These are phyloP conservation scores for Pungitius pungitius DNA, from an alignment of 2,113 vertebrate genomes.

Conservation along the genomic window DNA sequence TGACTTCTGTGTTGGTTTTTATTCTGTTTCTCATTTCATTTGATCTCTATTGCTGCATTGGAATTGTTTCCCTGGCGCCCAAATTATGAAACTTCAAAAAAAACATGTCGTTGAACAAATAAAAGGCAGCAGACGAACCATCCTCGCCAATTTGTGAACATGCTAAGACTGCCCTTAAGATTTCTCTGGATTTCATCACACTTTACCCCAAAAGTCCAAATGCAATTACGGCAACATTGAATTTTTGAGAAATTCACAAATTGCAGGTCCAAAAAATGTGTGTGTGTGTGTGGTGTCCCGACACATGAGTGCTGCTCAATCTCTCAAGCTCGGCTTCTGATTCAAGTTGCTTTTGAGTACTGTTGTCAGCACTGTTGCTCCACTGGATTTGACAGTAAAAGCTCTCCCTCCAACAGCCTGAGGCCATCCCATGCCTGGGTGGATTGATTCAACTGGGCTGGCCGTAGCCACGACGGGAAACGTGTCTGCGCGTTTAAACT, in stretches of 20 bases:
- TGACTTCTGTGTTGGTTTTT: constrained; percentile 9
- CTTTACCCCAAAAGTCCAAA: constrained; percentile 46
- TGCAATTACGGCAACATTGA: constrained; percentile 44
- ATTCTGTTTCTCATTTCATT: constrained; percentile 21
- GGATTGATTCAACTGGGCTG: constrained; percentile 43
- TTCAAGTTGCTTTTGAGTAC: constrained; percentile 24
- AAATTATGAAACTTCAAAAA: constrained; percentile 58
- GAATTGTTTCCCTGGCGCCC: constrained; percentile 23
- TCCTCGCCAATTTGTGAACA: constrained; percentile 27
- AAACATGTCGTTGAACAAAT: constrained; percentile 19
- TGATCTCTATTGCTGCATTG: constrained; percentile 22
- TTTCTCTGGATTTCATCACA: constrained; percentile 72
- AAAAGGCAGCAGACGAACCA: constrained; percentile 23
- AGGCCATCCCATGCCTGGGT: constrained; percentile 44
- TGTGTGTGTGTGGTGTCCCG: neutral
- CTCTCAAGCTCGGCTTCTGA: constrained; percentile 26
- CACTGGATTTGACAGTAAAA: constrained; percentile 39
- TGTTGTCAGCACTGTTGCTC: constrained; percentile 48
- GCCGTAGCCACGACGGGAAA: constrained; percentile 47
- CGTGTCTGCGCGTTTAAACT: constrained; percentile 42
- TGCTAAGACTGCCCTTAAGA: constrained; percentile 7
- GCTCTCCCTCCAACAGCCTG: constrained; percentile 47
- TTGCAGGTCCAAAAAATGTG: constrained; percentile 2
- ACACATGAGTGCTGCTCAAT: constrained; percentile 6
- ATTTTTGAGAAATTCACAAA: constrained; percentile 32